Base-by-base conservation (phyloP, 2,797 vertebrate species). In the Rhinichthys osculus region DNA sequence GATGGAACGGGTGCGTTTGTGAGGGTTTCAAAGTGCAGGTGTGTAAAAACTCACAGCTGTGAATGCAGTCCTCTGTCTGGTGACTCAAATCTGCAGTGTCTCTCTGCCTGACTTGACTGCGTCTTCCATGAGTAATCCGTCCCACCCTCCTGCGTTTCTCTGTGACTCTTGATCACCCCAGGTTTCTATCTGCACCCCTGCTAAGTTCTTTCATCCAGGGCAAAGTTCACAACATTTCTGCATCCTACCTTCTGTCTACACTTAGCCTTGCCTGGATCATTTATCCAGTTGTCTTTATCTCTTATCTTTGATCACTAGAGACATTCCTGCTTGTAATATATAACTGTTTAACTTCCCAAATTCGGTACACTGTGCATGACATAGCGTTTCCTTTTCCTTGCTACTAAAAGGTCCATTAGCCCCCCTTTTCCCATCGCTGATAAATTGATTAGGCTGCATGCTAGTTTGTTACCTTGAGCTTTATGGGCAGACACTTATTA, bases 1-100 rank as follows among this genome's bases (percentile, higher is more conserved):
- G 74, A 83, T 23, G 11, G 52, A 69, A 35, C 9, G 79, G 50
- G 83, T 88, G 59, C 9, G 14, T 74, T 78, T 86, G 59, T 10
- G 35, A 67, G 7, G 2, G 9, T 88, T 84, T 87, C 62, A 66
- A 73, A 85, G 76, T 47, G 42, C 82, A 88, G 90, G 84, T 90
- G 84, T 64, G 76, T 57, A 78, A 44, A 83, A 81, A 50, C 42
- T 71, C 83, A 52, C 85, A 82, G 69, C 54, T 84, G 78, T 88
- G 73, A 87, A 87, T 85, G 47, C 76, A 30, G n/a, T 82, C 69
- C 38, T 59, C 67, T 87, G 83, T 87, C 74, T 87, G 85, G 87
- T 91, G 88, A 89, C 64, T 86, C 78, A 90, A 87, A 88, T 83
- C 77, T 83, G 42, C 67, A 82, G 47, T 50, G 77, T 88, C 76